phyloP scores from a whole-genome alignment of 2,113 vertebrate genomes.

The Zapornia atra region DNA sequence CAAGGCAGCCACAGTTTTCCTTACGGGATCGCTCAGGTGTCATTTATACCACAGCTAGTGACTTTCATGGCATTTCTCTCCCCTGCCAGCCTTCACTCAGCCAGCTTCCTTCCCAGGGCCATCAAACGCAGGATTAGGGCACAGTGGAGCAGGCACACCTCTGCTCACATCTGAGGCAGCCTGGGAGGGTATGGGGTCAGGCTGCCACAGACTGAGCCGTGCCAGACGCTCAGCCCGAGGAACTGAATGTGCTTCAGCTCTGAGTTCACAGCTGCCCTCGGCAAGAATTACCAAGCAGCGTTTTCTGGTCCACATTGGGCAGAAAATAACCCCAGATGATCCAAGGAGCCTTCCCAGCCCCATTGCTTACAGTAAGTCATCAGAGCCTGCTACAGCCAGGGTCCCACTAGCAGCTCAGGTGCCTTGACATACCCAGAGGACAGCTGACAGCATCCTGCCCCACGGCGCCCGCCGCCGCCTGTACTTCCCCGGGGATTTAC shows the following conservation, averaged over 20 bases:
- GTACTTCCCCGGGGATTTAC: neutral
- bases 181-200: neutral
- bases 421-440: fast-evolving
- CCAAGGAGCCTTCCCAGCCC: neutral
- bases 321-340: neutral
- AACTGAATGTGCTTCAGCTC: neutral
- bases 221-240: fast-evolving
- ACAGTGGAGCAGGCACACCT: neutral
- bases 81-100: neutral
- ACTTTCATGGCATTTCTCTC: neutral
- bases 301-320: neutral
- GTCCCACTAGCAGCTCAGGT: neutral
- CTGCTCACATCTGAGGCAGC: neutral
- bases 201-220: fast-evolving
- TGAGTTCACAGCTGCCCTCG: neutral
- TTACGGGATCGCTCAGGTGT: neutral
- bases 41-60: neutral
- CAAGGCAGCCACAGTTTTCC: neutral
- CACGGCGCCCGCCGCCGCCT: fast-evolving
- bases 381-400: neutral
- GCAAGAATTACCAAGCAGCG: fast-evolving
- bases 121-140: neutral
- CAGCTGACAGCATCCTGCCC: neutral
- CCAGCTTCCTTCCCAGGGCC: neutral
- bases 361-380: neutral